Evolutionary conservation across 2,888 invertebrate species (phyloP), one percentile per base, ranked within the genome.

Genomic region (Drosophila kanekoi): DNA sequence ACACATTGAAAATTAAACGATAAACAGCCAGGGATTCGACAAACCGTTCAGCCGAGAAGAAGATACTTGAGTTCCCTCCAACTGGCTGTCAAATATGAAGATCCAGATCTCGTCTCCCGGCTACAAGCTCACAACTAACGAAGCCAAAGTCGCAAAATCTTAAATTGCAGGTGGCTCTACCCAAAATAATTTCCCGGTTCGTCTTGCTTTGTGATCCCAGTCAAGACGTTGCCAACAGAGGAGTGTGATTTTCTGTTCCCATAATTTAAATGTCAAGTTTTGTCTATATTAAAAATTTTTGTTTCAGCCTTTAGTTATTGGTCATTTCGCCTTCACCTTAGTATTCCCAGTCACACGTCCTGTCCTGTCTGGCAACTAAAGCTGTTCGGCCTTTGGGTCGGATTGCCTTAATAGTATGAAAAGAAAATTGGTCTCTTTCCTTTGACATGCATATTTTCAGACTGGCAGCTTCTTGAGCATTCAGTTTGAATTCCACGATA

Each of bases 211-310:
- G 40, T 9, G 13, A 41, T 53, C 43, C 35, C 28, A n/a, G 33
- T 49, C 43, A 35, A 47, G 40, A 28, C 4, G 14, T 45, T 16
- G 59, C 71, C 51, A 85, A 47, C 66, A 51, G 56, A 16, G 9
- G 10, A 16, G 81, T 70, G 77, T 78, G 81, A 83, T 81, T 64
- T 85, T 78, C 80, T 79, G 87, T 92, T 91, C 92, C 92, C 91
- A 91, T 92, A 91, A 91, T 91, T 91, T 92, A 91, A 89, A 82
- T 90, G 92, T 91, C 92, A 91, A 90, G 91, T 89, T 91, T 90
- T 86, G 91, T 90, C 89, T 91, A 91, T 92, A 91, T 89, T 91
- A 79, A 92, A 91, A 89, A 90, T 90, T 89, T 51, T 60, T 72
- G 63, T 18, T 45, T 8, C 16, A 37, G 20, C 41, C 56, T 43